phyloP scores from a whole-genome alignment of 1,140 invertebrate genomes.

The Zophobas morio region DNA sequence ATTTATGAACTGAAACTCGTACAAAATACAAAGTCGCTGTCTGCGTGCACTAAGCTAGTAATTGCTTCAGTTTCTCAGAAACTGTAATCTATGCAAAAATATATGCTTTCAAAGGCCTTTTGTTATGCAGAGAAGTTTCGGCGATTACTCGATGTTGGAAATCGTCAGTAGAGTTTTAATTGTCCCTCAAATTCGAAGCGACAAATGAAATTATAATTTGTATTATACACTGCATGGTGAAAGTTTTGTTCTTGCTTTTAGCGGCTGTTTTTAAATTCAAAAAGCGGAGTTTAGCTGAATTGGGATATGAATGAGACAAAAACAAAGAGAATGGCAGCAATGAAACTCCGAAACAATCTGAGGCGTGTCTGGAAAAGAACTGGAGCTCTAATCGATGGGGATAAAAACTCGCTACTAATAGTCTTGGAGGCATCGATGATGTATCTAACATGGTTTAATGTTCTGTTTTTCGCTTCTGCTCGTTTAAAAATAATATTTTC shows the following conservation, averaged over 20 bases:
- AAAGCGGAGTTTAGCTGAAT: constrained; percentile 1
- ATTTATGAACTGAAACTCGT: no score
- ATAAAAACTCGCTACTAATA: constrained; percentile 25
- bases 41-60: no score
- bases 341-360: constrained; percentile 27
- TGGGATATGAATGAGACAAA: constrained; percentile 11
- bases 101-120: no score
- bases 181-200: no score
- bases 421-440: constrained; percentile 14
- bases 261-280: constrained; percentile 1
- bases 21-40: no score
- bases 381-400: constrained; percentile 9
- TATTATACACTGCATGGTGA: background rate
- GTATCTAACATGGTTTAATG: background rate
- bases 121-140: no score
- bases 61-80: no score
- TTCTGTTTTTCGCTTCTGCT: background rate
- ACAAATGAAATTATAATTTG: constrained; percentile 4
- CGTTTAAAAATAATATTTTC: background rate
- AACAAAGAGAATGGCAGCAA: constrained; percentile 7
- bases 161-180: no score
- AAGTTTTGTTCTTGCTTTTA: background rate
- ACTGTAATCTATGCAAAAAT: no score
- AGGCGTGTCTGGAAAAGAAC: constrained; percentile 16
- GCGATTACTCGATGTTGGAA: no score